Evolutionary conservation across 2,888 invertebrate species (phyloP), one percentile per base, ranked within the genome.

Genomic region (Scaptomyza parva): DNA sequence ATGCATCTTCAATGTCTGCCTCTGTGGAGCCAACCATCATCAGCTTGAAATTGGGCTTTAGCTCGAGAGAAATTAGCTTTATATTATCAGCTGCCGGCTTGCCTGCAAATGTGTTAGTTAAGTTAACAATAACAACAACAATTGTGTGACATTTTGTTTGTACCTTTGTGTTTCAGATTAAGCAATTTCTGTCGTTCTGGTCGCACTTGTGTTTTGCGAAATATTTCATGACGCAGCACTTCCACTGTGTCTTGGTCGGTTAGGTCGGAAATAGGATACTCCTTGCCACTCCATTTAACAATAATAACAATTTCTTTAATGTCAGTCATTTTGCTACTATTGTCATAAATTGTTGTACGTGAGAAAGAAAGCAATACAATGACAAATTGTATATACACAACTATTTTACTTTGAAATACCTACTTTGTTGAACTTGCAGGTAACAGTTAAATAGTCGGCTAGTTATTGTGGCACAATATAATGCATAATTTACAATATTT

Each of bases 21-120:
- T 99, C 99, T 2, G 97, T 92, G 0, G 98, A 98, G 0, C 99
- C 99, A 94, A 99, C 98, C 96, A 99, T 96, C 97, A 99, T 98
- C 11, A 99, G 93, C 92, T 98, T 98, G 75, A 96, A 95, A 58
- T 96, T 96, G 0, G 95, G 94, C 90, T 98, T 98, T 26, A 98
- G 92, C 83, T 96, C 96, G 65, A 98, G 90, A 50, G 94, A 93
- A 0, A 94, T 93, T n/a, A 98, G 92, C 45, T 94, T 94, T 77
- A 95, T 94, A 76, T 95, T 95, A 91, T 98, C 97, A 47, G 95
- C 94, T 0, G 97, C 96, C 48, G 95, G 93, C 93, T 97, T 97
- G 14, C 97, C 98, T 97, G 87, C 20, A 64, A 7, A 7, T 1
- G 6, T 5, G 3, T 11, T 28, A 12, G 39, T 33, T 22, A 37